phyloP scores from a whole-genome alignment of 2,797 vertebrate species.

The Bovichtus variegatus region DNA sequence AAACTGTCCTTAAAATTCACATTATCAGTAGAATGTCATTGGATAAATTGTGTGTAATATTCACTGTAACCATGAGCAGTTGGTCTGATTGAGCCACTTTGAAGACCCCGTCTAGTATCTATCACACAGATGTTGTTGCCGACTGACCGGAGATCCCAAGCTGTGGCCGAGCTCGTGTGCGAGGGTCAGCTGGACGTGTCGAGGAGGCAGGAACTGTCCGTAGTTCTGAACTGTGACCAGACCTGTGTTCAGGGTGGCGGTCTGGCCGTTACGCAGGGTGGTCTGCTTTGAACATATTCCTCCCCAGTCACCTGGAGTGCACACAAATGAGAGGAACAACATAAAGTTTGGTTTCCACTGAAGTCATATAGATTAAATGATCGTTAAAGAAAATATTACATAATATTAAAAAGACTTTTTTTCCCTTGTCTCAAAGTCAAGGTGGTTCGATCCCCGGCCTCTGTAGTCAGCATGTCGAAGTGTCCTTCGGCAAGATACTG shows the following conservation, averaged over 20 bases:
- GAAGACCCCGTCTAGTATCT: no score
- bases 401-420: neutral
- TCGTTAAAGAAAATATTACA: neutral
- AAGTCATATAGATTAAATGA: neutral
- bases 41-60: neutral
- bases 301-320: conserved; percentile 82
- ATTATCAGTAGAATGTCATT: neutral
- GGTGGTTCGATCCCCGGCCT: no score
- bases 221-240: conserved; percentile 89
- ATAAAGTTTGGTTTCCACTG: neutral
- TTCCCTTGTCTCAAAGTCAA: no score
- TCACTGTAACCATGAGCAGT: neutral
- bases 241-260: conserved; percentile 85
- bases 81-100: neutral
- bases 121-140: neutral
- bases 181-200: conserved; percentile 85
- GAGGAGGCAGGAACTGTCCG: conserved; percentile 81
- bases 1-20: neutral
- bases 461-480: no score
- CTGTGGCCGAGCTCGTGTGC: conserved; percentile 91
- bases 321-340: conserved; percentile 11
- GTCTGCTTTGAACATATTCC: conserved; percentile 85
- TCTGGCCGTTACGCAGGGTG: conserved; percentile 37
- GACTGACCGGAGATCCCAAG: conserved; percentile 87
- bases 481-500: no score